phyloP scores from a whole-genome alignment of 2,113 vertebrate genomes.

The Chionomys nivalis region DNA sequence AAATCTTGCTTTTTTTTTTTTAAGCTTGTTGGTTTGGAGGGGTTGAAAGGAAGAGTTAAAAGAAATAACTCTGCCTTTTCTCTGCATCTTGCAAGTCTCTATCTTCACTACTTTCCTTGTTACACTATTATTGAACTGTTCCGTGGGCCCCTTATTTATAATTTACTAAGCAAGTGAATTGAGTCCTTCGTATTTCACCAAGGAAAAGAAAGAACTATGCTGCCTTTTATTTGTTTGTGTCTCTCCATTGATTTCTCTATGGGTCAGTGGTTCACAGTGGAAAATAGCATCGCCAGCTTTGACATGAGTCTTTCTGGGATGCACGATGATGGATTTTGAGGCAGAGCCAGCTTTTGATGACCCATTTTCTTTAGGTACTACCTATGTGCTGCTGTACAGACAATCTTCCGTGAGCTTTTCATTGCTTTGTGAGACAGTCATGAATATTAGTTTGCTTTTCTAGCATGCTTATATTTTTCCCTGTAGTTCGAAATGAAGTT shows the following conservation, averaged over 20 bases:
- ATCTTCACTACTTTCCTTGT: not conserved
- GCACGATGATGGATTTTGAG: not conserved
- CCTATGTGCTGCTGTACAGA: not conserved
- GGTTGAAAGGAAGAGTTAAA: constrained; percentile 15
- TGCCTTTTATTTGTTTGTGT: constrained; percentile 55
- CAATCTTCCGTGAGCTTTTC: constrained; percentile 23
- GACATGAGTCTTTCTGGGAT: constrained; percentile 21
- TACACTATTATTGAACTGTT: constrained; percentile 51
- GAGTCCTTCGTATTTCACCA: constrained; percentile 57
- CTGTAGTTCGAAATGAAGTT: not conserved
- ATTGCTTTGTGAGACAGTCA: constrained; percentile 14
- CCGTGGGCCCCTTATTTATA: constrained; percentile 50
- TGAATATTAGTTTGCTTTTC: constrained; percentile 27
- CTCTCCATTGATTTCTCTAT: constrained; percentile 38
- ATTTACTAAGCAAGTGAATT: constrained; percentile 57
- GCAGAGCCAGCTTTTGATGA: constrained; percentile 21
- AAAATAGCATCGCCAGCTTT: constrained; percentile 44
- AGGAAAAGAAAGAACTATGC: constrained; percentile 55
- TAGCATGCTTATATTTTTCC: not conserved
- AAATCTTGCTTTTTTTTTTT: not conserved
- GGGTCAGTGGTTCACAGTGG: constrained; percentile 22
- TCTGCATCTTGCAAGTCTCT: not conserved
- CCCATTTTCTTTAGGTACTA: not conserved
- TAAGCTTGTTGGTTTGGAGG: not conserved
- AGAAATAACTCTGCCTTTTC: not conserved